A percentile compares a stretch with the other conserved stretches of the same genome.
Evolutionary conservation across 2,888 invertebrate genomes (phyloP).

Genomic region (Pachycephus smyrnensis): DNA sequence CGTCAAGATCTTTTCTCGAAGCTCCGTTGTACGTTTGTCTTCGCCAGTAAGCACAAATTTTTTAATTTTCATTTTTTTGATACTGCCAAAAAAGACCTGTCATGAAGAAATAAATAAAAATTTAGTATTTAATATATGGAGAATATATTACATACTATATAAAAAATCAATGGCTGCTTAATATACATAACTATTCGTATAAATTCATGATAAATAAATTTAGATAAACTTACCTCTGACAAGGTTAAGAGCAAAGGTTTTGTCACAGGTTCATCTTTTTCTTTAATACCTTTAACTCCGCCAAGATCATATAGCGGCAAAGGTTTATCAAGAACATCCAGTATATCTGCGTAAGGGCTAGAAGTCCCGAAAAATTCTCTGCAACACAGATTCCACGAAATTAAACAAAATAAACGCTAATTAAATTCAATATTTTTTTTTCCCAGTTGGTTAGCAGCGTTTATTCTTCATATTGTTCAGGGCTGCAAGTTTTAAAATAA

Average conservation of each 20-base stretch:
- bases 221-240: constrained; percentile 69
- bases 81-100: constrained; percentile 76
- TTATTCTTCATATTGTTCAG: neutral
- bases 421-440: neutral
- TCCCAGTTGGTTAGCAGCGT: neutral
- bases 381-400: constrained; percentile 50
- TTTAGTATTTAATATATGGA: neutral
- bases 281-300: constrained; percentile 72
- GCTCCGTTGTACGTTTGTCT: constrained; percentile 74
- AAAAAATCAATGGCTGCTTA: too few species aligned
- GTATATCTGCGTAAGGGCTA: constrained; percentile 84
- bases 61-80: constrained; percentile 88
- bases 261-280: constrained; percentile 73
- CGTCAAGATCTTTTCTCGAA: constrained; percentile 79
- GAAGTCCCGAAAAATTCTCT: constrained; percentile 84
- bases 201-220: constrained; percentile 17
- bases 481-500: too few species aligned
- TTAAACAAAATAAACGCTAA: neutral
- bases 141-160: neutral
- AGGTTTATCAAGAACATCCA: constrained; percentile 76
- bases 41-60: constrained; percentile 77
- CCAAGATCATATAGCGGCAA: constrained; percentile 74
- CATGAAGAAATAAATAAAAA: too few species aligned
- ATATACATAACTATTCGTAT: too few species aligned
- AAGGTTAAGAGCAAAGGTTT: constrained; percentile 73